phyloP scores from a whole-genome alignment of 2,113 vertebrate species.

The Cavia porcellus region DNA sequence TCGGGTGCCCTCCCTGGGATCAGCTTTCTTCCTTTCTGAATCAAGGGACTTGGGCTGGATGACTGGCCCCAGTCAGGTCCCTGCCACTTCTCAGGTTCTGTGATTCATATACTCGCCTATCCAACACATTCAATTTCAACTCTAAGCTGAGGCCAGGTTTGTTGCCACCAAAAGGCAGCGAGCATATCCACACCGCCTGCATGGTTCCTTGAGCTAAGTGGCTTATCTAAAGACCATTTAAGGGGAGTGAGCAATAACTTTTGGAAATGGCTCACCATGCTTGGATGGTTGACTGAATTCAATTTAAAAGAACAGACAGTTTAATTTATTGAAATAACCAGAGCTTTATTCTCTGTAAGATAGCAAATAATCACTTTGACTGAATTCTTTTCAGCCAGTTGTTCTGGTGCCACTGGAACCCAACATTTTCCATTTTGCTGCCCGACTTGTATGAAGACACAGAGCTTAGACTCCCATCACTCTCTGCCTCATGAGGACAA shows the following conservation, averaged over 20 bases:
- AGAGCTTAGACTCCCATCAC: background rate
- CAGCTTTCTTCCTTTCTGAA: conserved; percentile 40
- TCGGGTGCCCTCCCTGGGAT: background rate
- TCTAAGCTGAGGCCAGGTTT: background rate
- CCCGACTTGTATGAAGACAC: background rate
- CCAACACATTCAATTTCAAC: conserved; percentile 20
- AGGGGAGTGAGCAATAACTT: conserved; percentile 63
- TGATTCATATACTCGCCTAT: background rate
- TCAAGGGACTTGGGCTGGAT: background rate
- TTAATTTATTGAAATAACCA: conserved; percentile 81
- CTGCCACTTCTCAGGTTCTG: conserved; percentile 31
- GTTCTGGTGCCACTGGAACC: conserved; percentile 57
- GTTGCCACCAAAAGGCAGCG: background rate
- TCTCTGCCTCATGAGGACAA: background rate
- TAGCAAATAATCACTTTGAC: conserved; percentile 70
- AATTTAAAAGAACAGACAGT: conserved; percentile 77
- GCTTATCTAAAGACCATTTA: conserved; percentile 64
- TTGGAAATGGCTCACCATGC: conserved; percentile 64
- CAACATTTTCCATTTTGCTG: conserved; percentile 63
- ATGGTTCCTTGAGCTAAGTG: conserved; percentile 72
- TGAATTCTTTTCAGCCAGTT: conserved; percentile 69
- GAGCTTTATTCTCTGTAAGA: conserved; percentile 72
- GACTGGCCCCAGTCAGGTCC: background rate
- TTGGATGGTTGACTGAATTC: conserved; percentile 77
- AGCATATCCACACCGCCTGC: background rate